These are phyloP conservation scores for Orchesellides sinensis DNA, from an alignment of 2,888 invertebrate species.

Conservation along the genomic window DNA sequence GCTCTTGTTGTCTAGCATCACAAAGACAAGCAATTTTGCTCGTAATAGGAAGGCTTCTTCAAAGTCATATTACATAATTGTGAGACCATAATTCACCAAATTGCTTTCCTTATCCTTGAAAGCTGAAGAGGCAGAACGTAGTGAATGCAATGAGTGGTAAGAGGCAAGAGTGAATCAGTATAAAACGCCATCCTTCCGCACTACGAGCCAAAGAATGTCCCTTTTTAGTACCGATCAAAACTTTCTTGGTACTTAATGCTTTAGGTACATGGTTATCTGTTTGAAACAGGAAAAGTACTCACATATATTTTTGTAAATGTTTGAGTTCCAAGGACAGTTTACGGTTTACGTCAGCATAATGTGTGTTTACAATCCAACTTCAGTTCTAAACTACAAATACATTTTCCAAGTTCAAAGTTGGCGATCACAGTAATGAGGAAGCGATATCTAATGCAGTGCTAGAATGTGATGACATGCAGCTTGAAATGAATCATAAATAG, in stretches of 20 bases:
- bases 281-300: too few species aligned
- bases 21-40: slow-evolving; percentile 35
- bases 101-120: slow-evolving; percentile 60
- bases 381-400: too few species aligned
- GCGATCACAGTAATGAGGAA: slow-evolving; percentile 7
- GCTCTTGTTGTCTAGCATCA: background rate
- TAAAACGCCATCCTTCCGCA: background rate
- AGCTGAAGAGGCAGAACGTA: slow-evolving; percentile 31
- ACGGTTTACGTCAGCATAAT: too few species aligned
- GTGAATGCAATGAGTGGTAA: slow-evolving; percentile 4
- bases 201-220: too few species aligned
- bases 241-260: too few species aligned
- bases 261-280: too few species aligned
- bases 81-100: slow-evolving; percentile 58
- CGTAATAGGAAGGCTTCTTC: slow-evolving; percentile 52
- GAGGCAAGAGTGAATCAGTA: background rate
- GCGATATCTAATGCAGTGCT: slow-evolving; percentile 11
- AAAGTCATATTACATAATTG: slow-evolving; percentile 59
- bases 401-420: too few species aligned
- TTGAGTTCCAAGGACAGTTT: too few species aligned
- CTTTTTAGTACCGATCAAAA: too few species aligned
- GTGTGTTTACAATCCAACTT: too few species aligned
- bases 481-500: slow-evolving; percentile 5
- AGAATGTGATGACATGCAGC: slow-evolving; percentile 5
- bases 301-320: too few species aligned